Evolutionary conservation across 2,888 invertebrate species (phyloP), one percentile per base, ranked within the genome.

Genomic region (Drosophila greeni): DNA sequence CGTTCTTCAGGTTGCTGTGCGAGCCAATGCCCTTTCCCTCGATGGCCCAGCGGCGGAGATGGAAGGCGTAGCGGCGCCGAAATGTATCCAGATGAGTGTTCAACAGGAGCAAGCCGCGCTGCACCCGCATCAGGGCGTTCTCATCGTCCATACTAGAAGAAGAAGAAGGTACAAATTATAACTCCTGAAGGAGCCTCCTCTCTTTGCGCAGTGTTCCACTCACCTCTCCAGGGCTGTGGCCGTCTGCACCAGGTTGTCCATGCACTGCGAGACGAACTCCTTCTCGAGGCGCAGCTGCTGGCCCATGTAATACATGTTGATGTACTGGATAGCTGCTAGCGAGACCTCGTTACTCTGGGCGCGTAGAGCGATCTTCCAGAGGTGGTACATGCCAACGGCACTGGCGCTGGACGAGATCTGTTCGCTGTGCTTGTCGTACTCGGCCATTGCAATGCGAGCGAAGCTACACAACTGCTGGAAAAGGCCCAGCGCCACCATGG

Each of bases 31-130:
- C 94, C 82, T 92, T 91, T 5, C 94, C 94, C 83, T 95, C 95
- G 55, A 97, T 90, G 34, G 95, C 94, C 97, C 97, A 97, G 72
- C 95, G 93, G 11, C 97, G 91, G 72, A 97, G 90, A 89, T 96
- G 96, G 88, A 95, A 97, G 6, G 96, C 96, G 87, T 96, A 96
- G 69, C 95, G 92, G 78, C 95, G 91, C 62, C 95, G 92, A 88
- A 97, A 98, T 2, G 96, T 96, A 88, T 98, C 97, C 80, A 98
- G 91, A 90, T 98, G 98, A 0, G 97, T 97, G 87, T 97, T 95
- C 56, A 98, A 90, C 47, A 98, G 88, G 71, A 97, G 89, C 51
- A 98, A 88, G 33, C 97, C 97, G 75, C 97, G 92, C 89, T 98
- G 97, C 70, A 98, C 96, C 67, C 96, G 94, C 82, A 96, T 92